Evolutionary conservation across 2,113 vertebrate genomes (phyloP).

Genomic region (Donacobius atricapilla): DNA sequence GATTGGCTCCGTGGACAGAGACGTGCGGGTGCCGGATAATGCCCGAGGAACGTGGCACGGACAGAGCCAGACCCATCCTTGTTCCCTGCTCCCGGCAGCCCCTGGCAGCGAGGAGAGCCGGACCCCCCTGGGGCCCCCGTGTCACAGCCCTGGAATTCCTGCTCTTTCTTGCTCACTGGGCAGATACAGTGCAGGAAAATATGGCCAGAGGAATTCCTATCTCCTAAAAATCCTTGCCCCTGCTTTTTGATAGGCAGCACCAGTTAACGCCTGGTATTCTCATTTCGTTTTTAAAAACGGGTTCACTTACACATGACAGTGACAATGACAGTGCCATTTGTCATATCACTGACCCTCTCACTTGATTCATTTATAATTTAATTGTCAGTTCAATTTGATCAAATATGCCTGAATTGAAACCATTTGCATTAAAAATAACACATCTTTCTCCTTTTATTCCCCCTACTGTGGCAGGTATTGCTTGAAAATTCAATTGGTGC

Average conservation of each 20-base stretch:
- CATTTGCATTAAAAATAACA: conserved; percentile 22
- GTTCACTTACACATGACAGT: neutral
- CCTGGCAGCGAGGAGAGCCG: fast-evolving
- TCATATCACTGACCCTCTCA: neutral
- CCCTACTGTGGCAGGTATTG: neutral
- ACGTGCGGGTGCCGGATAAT: fast-evolving
- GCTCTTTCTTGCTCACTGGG: no score
- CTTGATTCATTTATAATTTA: conserved; percentile 23
- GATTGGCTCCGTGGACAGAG: fast-evolving
- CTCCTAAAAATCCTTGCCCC: neutral
- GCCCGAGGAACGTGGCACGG: fast-evolving
- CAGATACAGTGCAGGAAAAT: fast-evolving
- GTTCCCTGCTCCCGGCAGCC: neutral
- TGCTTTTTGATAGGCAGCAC: neutral
- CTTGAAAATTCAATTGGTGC: neutral
- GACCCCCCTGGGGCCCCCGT: neutral
- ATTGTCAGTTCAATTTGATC: conserved; percentile 13
- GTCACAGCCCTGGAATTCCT: neutral
- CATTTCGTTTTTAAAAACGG: neutral
- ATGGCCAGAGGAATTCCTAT: fast-evolving
- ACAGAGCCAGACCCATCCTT: fast-evolving
- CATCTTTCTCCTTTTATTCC: neutral
- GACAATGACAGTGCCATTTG: neutral
- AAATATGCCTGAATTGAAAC: neutral
- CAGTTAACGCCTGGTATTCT: neutral